phyloP scores from a whole-genome alignment of 2,888 invertebrate genomes.

The Pammene aurita region DNA sequence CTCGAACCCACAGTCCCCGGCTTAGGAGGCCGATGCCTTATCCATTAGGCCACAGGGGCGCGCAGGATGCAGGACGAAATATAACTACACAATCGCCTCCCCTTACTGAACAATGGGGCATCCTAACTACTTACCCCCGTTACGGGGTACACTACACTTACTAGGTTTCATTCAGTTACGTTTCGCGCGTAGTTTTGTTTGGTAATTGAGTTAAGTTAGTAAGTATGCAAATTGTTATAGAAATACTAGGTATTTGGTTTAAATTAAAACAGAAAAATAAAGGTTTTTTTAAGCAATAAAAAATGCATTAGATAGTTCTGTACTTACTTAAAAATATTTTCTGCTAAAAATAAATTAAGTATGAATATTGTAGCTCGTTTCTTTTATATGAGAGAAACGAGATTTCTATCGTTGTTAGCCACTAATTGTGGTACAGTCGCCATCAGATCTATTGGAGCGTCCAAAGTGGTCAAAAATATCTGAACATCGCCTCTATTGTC shows the following conservation, averaged over 20 bases:
- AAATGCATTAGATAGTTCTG: too few species aligned
- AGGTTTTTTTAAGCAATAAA: background rate
- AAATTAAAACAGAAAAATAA: background rate
- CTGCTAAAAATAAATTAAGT: too few species aligned
- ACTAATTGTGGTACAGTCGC: too few species aligned
- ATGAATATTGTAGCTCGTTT: too few species aligned
- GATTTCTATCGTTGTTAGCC: too few species aligned
- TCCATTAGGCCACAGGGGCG: conserved; percentile 90
- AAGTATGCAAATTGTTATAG: background rate
- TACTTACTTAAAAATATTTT: too few species aligned
- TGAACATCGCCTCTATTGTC: too few species aligned
- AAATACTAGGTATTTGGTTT: background rate
- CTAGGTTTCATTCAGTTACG: conserved; percentile 2
- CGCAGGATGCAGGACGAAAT: conserved; percentile 21
- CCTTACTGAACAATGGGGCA: background rate
- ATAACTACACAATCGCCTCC: conserved; percentile 27
- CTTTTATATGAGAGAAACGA: too few species aligned
- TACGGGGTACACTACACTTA: too few species aligned
- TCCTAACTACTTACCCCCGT: too few species aligned
- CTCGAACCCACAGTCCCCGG: conserved; percentile 90
- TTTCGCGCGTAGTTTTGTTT: background rate
- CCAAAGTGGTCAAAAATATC: too few species aligned
- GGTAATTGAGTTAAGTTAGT: conserved; percentile 7
- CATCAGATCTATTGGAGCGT: too few species aligned
- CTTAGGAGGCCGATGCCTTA: conserved; percentile 91